phyloP scores from a whole-genome alignment of 2,888 invertebrate genomes.

The Andrena marginata region DNA sequence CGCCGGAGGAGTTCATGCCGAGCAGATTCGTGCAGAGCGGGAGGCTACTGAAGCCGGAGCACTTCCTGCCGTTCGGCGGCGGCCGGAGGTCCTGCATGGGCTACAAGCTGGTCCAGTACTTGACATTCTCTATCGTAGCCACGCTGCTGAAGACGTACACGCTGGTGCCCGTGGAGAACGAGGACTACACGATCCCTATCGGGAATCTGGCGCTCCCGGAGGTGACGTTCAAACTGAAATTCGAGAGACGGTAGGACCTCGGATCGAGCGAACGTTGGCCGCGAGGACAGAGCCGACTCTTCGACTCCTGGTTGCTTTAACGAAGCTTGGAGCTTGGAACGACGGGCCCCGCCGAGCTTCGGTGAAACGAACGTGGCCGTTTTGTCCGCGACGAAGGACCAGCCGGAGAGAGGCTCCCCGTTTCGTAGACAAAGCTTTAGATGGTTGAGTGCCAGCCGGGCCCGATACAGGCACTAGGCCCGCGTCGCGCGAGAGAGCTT shows the following conservation, averaged over 20 bases:
- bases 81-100: slow-evolving; percentile 90
- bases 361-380: no score
- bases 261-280: not conserved
- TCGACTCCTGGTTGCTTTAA: slow-evolving; percentile 17
- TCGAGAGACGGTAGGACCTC: slow-evolving; percentile 82
- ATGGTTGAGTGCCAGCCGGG: slow-evolving; percentile 21
- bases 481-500: slow-evolving; percentile 67
- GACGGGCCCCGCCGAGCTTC: no score
- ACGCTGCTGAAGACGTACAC: slow-evolving; percentile 87
- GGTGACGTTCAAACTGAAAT: slow-evolving; percentile 86
- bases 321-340: slow-evolving; percentile 3
- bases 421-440: slow-evolving; percentile 55
- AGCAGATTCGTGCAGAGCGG: slow-evolving; percentile 88
- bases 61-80: slow-evolving; percentile 89
- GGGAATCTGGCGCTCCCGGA: slow-evolving; percentile 87
- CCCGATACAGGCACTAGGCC: slow-evolving; percentile 23
- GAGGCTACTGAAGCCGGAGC: slow-evolving; percentile 87
- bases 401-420: slow-evolving; percentile 65
- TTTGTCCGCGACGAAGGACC: slow-evolving; percentile 11
- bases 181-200: slow-evolving; percentile 86
- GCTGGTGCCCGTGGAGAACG: slow-evolving; percentile 85
- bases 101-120: slow-evolving; percentile 88
- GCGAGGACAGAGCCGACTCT: not conserved
- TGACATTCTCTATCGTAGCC: slow-evolving; percentile 87
- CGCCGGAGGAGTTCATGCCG: slow-evolving; percentile 88